Percentiles rank a stretch among this genome's conserved stretches.
Evolutionary conservation across 1,140 invertebrate genomes (phyloP).

Genomic region (Wiebesia pumilae): DNA sequence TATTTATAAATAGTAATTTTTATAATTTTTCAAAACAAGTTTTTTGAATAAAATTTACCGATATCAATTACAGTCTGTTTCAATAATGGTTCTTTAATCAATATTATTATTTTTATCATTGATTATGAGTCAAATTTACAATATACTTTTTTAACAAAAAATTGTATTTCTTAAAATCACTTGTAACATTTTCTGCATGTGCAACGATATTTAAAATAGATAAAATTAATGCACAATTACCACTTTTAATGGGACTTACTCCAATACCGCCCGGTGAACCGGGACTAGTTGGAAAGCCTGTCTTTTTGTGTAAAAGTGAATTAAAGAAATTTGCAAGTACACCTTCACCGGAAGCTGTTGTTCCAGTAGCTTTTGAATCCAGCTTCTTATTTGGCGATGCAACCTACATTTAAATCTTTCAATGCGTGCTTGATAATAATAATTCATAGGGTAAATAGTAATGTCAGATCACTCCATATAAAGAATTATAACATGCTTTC

Average conservation of each 20-base stretch:
- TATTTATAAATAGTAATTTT: too few species aligned
- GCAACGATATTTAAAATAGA: neutral
- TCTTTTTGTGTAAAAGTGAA: conserved; percentile 95
- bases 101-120: neutral
- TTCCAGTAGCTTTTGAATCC: conserved; percentile 70
- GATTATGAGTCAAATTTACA: neutral
- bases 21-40: too few species aligned
- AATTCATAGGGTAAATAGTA: conserved; percentile 34
- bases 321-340: conserved; percentile 99
- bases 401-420: conserved; percentile 63
- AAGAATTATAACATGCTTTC: conserved; percentile 53
- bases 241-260: conserved; percentile 68
- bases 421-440: conserved; percentile 54
- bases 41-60: too few species aligned
- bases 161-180: neutral
- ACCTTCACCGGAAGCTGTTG: conserved; percentile 88
- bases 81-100: neutral
- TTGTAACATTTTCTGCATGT: neutral
- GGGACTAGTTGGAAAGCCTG: conserved; percentile 75
- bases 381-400: conserved; percentile 73
- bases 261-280: conserved; percentile 70
- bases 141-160: neutral
- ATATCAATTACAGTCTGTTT: neutral
- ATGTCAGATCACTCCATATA: conserved; percentile 53
- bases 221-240: conserved; percentile 52